Base-by-base conservation (phyloP, 2,113 vertebrate species). In the Ia io region DNA sequence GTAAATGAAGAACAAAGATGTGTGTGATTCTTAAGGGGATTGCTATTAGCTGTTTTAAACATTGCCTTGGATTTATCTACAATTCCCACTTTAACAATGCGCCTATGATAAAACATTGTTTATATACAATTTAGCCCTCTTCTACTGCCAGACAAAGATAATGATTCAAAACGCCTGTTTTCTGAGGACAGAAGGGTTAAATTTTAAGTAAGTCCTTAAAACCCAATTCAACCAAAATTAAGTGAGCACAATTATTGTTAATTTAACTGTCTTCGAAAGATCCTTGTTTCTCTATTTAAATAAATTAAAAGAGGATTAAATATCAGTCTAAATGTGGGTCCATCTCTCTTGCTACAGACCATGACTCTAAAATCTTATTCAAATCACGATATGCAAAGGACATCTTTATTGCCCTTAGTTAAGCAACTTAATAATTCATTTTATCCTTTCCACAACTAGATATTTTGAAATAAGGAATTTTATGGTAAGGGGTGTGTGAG, bases 121-220 rank as follows among this genome's bases (percentile, higher is more conserved):
- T 63, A 93, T 95, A 47, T 90, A 63, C 35, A 92, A 23, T 88
- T 85, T 95, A 49, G 28, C 47, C 32, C 18, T 73, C 4, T 84
- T 96, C 44, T 67, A 89, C 63, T 95, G 40, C 44, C 51, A 96
- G 37, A 84, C 56, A 35, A 90, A 23, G 22, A 87, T 82, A 65
- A 61, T 70, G 71, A 78, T 76, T 93, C 71, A 87, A 90, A 89
- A 35, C 84, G 73, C 74, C 69, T 40, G 28, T 70, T 94, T 94
- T 92, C 80, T 63, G 18, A 51, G 47, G 23, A 84, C 1, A 16
- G 30, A 20, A 40, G 65, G 61, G 35, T 84, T 88, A 88, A 73
- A 44, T 90, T 96, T 93, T 88, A 95, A 90, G 37, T 53, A 94
- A 95, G 76, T 93, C 82, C 78, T 95, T 78, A 67, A 92, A 96